A percentile compares a stretch with the other conserved stretches of the same genome.
phyloP scores from a whole-genome alignment of 1,140 invertebrate species.

The Aporrectodea caliginosa region DNA sequence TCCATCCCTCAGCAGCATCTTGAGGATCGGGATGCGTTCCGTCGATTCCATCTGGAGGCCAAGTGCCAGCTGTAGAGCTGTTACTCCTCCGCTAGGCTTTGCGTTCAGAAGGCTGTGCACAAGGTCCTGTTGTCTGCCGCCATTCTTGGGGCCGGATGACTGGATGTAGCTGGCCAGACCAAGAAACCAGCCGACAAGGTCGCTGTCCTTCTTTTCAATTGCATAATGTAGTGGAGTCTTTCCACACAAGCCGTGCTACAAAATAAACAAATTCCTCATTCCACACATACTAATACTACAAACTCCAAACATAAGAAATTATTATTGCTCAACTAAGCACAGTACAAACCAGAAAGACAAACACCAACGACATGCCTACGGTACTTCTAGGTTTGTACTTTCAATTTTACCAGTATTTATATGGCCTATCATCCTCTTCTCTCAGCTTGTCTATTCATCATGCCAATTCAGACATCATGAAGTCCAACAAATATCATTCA shows the following conservation, averaged over 20 bases:
- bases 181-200: not conserved
- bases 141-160: not conserved
- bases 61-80: not conserved
- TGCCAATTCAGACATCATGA: too few species aligned
- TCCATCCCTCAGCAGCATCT: not conserved
- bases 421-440: too few species aligned
- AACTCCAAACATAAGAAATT: too few species aligned
- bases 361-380: too few species aligned
- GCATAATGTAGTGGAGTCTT: not conserved
- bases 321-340: too few species aligned
- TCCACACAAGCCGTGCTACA: not conserved
- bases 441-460: too few species aligned
- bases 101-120: not conserved
- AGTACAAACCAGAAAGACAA: too few species aligned
- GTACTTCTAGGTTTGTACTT: too few species aligned
- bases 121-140: not conserved
- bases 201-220: not conserved
- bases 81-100: not conserved
- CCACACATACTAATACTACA: too few species aligned
- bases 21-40: not conserved
- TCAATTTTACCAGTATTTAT: too few species aligned
- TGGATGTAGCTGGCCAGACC: not conserved
- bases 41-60: not conserved
- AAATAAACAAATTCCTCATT: too few species aligned
- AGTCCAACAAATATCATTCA: too few species aligned